Percentiles rank a stretch among this genome's conserved stretches.
Evolutionary conservation across 1,140 invertebrate genomes (phyloP).

Genomic region (Centruroides sculpturatus): DNA sequence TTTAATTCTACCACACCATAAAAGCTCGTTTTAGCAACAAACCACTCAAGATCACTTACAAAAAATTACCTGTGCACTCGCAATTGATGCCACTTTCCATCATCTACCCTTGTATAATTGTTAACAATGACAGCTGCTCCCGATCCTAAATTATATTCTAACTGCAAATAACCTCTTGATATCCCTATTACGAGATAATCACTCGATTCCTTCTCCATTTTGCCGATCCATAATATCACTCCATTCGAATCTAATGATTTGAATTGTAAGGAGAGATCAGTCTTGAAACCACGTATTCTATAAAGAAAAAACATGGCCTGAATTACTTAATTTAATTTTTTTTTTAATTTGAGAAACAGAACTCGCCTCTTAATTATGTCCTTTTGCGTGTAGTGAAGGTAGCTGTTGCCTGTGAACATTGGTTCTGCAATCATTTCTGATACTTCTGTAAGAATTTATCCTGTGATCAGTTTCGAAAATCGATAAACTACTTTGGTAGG

Average conservation of each 20-base stretch:
- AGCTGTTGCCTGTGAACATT: conserved; percentile 51
- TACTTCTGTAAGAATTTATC: conserved; percentile 14
- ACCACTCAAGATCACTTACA: no score
- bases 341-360: not conserved
- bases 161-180: conserved; percentile 50
- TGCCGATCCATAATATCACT: conserved; percentile 78
- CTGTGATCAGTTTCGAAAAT: no score
- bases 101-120: conserved; percentile 72
- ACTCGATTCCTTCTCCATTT: conserved; percentile 39
- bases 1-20: no score
- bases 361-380: conserved; percentile 52
- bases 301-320: conserved; percentile 13
- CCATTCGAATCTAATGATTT: conserved; percentile 49
- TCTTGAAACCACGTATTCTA: conserved; percentile 58
- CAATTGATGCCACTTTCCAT: conserved; percentile 82
- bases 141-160: conserved; percentile 42
- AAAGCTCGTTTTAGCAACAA: no score
- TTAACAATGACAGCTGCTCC: conserved; percentile 46
- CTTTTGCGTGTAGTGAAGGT: conserved; percentile 59
- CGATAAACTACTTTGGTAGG: no score
- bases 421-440: conserved; percentile 28
- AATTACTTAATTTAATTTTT: no score
- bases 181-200: conserved; percentile 75
- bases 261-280: conserved; percentile 68
- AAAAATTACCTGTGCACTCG: conserved; percentile 58